These are phyloP conservation scores for Oxygymnocypris stewartii DNA, from an alignment of 2,113 vertebrate genomes.

Conservation along the genomic window DNA sequence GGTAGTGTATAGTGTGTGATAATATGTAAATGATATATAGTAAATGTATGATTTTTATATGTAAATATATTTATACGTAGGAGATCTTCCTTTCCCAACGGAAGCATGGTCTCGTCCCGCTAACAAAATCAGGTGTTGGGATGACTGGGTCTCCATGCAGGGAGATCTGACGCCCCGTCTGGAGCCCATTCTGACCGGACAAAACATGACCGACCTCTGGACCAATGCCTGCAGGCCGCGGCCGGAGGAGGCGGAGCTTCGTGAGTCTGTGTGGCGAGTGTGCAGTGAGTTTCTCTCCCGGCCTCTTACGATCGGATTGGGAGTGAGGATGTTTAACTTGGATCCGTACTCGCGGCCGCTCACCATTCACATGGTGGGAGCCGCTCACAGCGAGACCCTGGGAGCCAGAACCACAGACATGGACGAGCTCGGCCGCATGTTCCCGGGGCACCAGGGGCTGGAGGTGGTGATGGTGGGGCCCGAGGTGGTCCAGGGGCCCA, in stretches of 20 bases:
- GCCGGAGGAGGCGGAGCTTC: conserved; percentile 77
- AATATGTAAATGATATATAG: no score
- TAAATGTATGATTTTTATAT: not conserved
- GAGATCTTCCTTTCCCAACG: conserved; percentile 71
- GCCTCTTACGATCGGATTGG: conserved; percentile 82
- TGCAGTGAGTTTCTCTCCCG: conserved; percentile 83
- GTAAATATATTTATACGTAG: conserved; percentile 46
- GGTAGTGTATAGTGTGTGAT: no score
- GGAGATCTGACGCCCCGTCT: conserved; percentile 75
- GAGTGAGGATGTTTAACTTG: conserved; percentile 75
- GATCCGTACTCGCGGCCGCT: conserved; percentile 76
- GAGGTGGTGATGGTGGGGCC: conserved; percentile 89
- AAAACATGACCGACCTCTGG: conserved; percentile 86
- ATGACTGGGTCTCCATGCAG: conserved; percentile 89
- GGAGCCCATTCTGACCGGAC: conserved; percentile 69
- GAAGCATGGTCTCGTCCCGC: conserved; percentile 77
- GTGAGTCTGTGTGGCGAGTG: conserved; percentile 81
- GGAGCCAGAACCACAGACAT: conserved; percentile 80
- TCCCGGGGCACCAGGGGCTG: conserved; percentile 82
- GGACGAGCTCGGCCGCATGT: conserved; percentile 85
- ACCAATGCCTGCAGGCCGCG: conserved; percentile 74
- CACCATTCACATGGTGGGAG: conserved; percentile 86
- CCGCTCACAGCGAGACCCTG: conserved; percentile 84
- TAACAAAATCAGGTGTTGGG: conserved; percentile 77
- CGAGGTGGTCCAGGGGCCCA: conserved; percentile 79